These are phyloP conservation scores for Myocastor coypus DNA, from an alignment of 2,113 vertebrate genomes.

Conservation along the genomic window DNA sequence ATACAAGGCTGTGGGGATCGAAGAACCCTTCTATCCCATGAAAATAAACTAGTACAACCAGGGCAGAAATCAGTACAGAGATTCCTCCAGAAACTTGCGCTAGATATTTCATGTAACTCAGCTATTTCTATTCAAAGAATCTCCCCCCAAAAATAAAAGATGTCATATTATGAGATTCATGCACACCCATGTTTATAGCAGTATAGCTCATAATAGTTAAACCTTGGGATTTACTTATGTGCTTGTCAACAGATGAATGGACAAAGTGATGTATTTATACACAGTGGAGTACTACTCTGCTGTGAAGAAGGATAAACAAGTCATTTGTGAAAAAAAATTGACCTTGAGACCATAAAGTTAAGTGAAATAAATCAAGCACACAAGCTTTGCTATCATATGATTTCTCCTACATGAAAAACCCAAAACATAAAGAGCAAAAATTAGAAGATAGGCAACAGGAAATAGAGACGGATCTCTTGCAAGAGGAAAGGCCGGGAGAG, in stretches of 20 bases:
- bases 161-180: not conserved
- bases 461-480: not conserved
- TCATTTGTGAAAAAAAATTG: not conserved
- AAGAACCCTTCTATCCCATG: not conserved
- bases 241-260: not conserved
- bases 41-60: not conserved
- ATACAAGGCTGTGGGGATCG: not conserved
- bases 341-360: not conserved
- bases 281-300: not conserved
- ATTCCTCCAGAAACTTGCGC: not conserved
- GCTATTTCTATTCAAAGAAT: not conserved
- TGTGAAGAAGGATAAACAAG: not conserved
- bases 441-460: not conserved
- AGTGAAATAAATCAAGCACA: not conserved
- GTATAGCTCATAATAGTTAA: not conserved
- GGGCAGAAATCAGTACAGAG: not conserved
- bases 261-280: not conserved
- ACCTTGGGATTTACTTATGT: not conserved
- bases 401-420: not conserved
- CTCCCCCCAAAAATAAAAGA: not conserved
- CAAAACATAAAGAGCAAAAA: not conserved
- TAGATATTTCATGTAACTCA: not conserved
- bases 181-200: not conserved
- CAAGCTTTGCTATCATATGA: not conserved
- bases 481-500: not conserved